Evolutionary conservation across 2,888 invertebrate genomes (phyloP), one percentile per base, ranked within the genome.

Genomic region (Schizaphis graminum): DNA sequence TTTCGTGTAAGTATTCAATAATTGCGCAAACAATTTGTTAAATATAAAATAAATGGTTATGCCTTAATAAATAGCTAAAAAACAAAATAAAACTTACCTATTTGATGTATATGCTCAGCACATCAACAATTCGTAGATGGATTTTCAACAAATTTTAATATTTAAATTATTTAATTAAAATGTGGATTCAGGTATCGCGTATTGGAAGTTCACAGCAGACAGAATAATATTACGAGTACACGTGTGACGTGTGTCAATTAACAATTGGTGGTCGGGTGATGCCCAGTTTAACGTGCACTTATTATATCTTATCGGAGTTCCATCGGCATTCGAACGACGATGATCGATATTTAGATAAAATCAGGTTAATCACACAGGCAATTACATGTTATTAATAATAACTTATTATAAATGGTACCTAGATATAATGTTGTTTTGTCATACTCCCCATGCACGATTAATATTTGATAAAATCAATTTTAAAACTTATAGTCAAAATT

Each of bases 11-110:
- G 47, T 86, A 87, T 87, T 87, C 4, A 49, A 16, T 49, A 87
- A 44, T 87, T 49, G 44, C 49, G 47, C 47, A 47, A 47, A 47
- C 47, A 47, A 47, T n/a, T n/a, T n/a, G n/a, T n/a, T n/a, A n/a
- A n/a, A n/a, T n/a, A n/a, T n/a, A n/a, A n/a, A n/a, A n/a, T 49
- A 87, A 49, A 87, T 61, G 7, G 89, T 89, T 56, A 49, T 56
- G n/a, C 35, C 11, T 56, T 56, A 89, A 49, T 89, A 41, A 61
- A 61, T 61, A n/a, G 28, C n/a, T 67, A 87, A 87, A 87, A 87
- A 87, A 53, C 87, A 53, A 87, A 87, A 89, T 89, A 89, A 89
- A 89, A 89, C 89, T 89, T 44, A 89, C 89, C 57, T 89, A 44
- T 89, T 57, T 89, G 89, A 28, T 53, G 89, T 57, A 89, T 89